phyloP scores from a whole-genome alignment of 2,888 invertebrate species.

The Sepioteuthis lessoniana region DNA sequence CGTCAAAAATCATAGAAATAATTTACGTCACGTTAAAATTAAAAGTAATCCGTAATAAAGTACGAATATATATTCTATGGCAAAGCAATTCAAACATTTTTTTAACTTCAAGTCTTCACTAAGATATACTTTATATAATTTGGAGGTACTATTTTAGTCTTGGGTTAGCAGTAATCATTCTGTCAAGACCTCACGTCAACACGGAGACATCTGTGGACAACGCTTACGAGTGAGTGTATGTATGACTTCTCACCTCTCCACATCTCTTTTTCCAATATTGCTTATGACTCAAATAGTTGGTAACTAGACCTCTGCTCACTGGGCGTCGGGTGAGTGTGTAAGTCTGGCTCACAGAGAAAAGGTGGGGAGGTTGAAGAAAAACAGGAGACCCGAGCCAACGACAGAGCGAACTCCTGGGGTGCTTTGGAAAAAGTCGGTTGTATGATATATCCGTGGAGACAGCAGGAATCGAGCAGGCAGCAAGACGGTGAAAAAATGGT shows the following conservation, averaged over 20 bases:
- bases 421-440: background rate
- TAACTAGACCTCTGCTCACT: background rate
- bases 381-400: slow-evolving; percentile 17
- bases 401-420: background rate
- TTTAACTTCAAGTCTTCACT: background rate
- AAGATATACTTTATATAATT: background rate
- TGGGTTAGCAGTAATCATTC: background rate
- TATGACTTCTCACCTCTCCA: background rate
- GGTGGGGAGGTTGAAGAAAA: background rate
- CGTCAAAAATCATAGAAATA: too few relatives aligned
- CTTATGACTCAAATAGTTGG: background rate
- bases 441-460: slow-evolving; percentile 21
- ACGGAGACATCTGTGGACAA: background rate
- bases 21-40: too few relatives aligned
- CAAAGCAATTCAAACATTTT: background rate
- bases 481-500: background rate
- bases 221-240: background rate
- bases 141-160: background rate
- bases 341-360: background rate
- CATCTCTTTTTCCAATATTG: background rate
- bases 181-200: background rate
- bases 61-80: too few relatives aligned
- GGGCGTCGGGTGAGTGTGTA: background rate
- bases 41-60: too few relatives aligned
- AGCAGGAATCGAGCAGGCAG: background rate